These are phyloP conservation scores for Oscheius sp. DNA, from an alignment of 2,888 invertebrate genomes.

Conservation along the genomic window DNA sequence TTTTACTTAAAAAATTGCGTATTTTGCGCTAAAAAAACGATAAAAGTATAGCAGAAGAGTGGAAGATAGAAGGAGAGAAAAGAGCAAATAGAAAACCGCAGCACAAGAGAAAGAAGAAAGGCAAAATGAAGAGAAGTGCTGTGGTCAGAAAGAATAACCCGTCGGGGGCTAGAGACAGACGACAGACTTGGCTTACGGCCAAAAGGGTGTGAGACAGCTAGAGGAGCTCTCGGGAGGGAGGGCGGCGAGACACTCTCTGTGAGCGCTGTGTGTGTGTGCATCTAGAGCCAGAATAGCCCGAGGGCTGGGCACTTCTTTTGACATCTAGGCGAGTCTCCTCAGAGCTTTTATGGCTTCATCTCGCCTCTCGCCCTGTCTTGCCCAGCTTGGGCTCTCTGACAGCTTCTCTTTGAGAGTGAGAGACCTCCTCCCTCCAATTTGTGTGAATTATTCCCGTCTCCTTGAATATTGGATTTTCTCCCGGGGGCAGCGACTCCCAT, in stretches of 20 bases:
- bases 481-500: neutral
- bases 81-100: constrained; percentile 24
- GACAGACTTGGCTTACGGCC: constrained; percentile 23
- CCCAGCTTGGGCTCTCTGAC: too few species aligned
- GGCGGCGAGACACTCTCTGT: constrained; percentile 19
- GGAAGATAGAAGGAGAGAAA: neutral
- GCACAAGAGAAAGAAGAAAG: constrained; percentile 24
- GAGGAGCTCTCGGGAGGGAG: neutral
- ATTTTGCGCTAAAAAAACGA: constrained; percentile 10
- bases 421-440: neutral
- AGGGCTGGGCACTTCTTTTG: neutral
- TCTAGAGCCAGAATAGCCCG: neutral
- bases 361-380: too few species aligned
- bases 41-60: neutral
- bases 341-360: too few species aligned
- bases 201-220: constrained; percentile 10
- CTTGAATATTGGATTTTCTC: constrained; percentile 5
- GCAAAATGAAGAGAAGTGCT: constrained; percentile 15
- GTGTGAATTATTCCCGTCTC: neutral
- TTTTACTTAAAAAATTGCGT: too few species aligned
- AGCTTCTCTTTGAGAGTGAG: neutral
- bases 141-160: constrained; percentile 2
- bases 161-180: too few species aligned
- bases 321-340: neutral
- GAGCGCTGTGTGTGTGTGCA: constrained; percentile 9